Conservation (phyloP, 2,113 vertebrate genomes). For the Cavia aperea region DNA sequence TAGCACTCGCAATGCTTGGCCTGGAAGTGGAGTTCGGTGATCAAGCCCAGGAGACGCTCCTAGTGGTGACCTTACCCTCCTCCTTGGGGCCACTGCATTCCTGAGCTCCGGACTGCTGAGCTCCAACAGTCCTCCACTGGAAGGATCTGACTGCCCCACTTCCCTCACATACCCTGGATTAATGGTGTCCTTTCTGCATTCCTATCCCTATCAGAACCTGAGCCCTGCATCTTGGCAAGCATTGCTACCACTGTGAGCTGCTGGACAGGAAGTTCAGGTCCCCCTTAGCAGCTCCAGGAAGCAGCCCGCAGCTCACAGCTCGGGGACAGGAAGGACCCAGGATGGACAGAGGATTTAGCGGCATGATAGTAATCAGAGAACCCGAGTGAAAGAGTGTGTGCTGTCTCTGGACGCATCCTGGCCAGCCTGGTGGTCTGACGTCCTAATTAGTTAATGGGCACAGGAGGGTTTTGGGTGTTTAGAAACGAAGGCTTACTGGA, state of each 20-base stretch:
- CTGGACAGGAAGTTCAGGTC: too few relatives aligned
- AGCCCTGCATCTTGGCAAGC: background rate
- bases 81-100: background rate
- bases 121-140: background rate
- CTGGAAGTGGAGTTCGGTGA: background rate
- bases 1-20: too few relatives aligned
- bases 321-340: background rate
- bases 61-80: background rate
- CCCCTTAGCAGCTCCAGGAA: background rate
- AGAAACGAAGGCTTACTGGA: constrained; percentile 59
- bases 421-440: constrained; percentile 62
- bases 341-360: constrained; percentile 50
- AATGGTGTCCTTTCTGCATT: background rate
- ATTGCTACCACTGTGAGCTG: background rate
- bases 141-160: background rate
- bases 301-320: background rate
- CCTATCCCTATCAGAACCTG: background rate
- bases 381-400: constrained; percentile 22
- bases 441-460: constrained; percentile 70
- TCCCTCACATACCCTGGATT: background rate
- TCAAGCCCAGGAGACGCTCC: background rate
- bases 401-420: constrained; percentile 35
- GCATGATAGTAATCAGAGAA: constrained; percentile 67
- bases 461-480: constrained; percentile 55
- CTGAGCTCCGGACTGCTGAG: background rate